Evolutionary conservation across 2,797 vertebrate species (phyloP).

Genomic region (Pseudopleuronectes americanus): DNA sequence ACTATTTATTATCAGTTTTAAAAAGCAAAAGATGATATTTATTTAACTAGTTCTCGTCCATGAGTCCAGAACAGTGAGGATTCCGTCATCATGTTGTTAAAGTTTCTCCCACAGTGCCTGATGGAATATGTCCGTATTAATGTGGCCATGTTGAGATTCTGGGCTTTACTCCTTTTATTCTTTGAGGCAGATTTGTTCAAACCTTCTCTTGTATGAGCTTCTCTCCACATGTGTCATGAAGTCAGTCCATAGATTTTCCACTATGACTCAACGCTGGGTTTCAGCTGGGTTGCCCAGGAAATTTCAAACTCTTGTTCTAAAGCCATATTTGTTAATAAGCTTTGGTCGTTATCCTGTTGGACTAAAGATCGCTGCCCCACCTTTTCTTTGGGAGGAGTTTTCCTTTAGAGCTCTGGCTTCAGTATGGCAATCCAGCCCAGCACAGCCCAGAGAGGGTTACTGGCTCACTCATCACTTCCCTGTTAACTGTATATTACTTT

Average conservation of each 20-base stretch:
- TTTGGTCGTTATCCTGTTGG: not conserved
- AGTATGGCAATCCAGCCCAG: not conserved
- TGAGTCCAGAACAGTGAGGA: not conserved
- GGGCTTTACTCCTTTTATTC: slow-evolving; percentile 10
- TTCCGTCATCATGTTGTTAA: not conserved
- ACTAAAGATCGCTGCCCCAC: not conserved
- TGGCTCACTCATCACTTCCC: not conserved
- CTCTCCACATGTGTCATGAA: slow-evolving; percentile 5
- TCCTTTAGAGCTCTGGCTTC: not conserved
- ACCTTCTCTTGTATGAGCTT: not conserved
- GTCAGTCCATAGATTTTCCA: slow-evolving; percentile 20
- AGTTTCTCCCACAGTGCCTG: slow-evolving; percentile 20
- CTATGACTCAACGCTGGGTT: not conserved
- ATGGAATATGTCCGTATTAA: slow-evolving; percentile 1
- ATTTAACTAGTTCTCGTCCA: not conserved
- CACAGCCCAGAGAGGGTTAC: not conserved
- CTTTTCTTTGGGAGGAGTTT: not conserved
- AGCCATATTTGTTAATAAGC: not conserved
- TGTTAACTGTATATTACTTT: not conserved
- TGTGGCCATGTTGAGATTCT: not conserved
- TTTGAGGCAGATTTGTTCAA: slow-evolving; percentile 9
- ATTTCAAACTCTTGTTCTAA: slow-evolving; percentile 9
- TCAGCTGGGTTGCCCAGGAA: not conserved
- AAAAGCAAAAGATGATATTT: not conserved
- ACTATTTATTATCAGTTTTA: not conserved